These are phyloP conservation scores for Damaliscus lunatus DNA, from an alignment of 2,113 vertebrate species.

Conservation along the genomic window DNA sequence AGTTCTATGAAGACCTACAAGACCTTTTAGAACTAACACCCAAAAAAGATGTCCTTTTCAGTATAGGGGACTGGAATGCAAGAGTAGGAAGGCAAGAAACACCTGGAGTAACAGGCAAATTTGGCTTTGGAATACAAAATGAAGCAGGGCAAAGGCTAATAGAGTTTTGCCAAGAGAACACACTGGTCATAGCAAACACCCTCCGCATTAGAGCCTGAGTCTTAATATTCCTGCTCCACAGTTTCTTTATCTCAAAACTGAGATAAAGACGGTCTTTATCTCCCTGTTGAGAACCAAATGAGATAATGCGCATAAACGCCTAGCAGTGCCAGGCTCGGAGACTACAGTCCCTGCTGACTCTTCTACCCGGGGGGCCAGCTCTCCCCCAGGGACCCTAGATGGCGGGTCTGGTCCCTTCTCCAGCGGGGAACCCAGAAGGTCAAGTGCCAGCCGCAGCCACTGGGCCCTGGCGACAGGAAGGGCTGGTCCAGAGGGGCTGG, in stretches of 20 bases:
- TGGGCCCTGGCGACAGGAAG: slow-evolving; percentile 66
- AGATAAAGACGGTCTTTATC: slow-evolving; percentile 12
- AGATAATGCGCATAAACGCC: background rate
- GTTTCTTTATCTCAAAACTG: background rate
- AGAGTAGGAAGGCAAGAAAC: no score
- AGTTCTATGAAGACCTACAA: no score
- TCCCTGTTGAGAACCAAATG: background rate
- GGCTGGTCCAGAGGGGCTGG: background rate
- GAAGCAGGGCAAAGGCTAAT: no score
- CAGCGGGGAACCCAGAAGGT: background rate
- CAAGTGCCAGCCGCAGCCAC: slow-evolving; percentile 53
- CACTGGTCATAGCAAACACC: no score
- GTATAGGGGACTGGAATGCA: no score
- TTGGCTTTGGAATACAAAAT: no score
- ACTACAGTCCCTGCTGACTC: background rate
- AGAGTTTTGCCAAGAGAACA: no score
- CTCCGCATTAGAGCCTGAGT: background rate
- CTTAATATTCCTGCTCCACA: background rate
- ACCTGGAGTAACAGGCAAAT: no score
- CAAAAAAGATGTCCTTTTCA: no score
- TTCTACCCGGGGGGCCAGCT: background rate
- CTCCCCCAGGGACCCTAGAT: background rate
- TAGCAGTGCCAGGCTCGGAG: background rate
- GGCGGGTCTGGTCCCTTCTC: background rate
- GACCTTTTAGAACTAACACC: no score